phyloP scores from a whole-genome alignment of 2,797 vertebrate genomes.

The Cynopterus sphinx region DNA sequence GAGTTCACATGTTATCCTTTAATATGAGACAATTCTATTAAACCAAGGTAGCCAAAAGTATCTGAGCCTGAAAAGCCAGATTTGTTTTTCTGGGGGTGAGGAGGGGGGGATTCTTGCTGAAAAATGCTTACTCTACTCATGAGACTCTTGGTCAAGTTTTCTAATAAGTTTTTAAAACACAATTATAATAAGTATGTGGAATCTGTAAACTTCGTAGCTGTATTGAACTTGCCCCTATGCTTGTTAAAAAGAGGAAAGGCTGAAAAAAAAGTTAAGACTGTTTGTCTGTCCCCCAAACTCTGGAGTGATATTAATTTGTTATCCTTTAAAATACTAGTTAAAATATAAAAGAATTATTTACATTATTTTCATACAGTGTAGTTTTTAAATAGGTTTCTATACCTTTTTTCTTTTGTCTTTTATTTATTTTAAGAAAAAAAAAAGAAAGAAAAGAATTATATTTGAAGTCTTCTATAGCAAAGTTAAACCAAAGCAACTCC shows the following conservation, averaged over 20 bases:
- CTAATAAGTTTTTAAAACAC: conserved; percentile 37
- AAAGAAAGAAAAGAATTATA: neutral
- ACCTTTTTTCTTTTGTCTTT: neutral
- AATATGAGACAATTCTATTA: conserved; percentile 56
- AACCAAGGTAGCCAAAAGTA: neutral
- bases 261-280: neutral
- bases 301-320: conserved; percentile 36
- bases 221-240: neutral
- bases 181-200: neutral
- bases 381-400: neutral
- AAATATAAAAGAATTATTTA: conserved; percentile 27
- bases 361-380: conserved; percentile 1
- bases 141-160: conserved; percentile 4
- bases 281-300: neutral
- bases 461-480: conserved; percentile 16
- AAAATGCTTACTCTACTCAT: conserved; percentile 36
- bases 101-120: neutral
- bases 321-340: conserved; percentile 39
- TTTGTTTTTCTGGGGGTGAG: neutral
- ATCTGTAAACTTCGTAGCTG: neutral
- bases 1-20: conserved; percentile 58
- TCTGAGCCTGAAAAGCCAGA: conserved; percentile 23
- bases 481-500: conserved; percentile 23
- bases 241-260: neutral
- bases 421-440: conserved; percentile 30